Conservation (phyloP, 1,140 invertebrate genomes). For the Camponotus vicinus region DNA sequence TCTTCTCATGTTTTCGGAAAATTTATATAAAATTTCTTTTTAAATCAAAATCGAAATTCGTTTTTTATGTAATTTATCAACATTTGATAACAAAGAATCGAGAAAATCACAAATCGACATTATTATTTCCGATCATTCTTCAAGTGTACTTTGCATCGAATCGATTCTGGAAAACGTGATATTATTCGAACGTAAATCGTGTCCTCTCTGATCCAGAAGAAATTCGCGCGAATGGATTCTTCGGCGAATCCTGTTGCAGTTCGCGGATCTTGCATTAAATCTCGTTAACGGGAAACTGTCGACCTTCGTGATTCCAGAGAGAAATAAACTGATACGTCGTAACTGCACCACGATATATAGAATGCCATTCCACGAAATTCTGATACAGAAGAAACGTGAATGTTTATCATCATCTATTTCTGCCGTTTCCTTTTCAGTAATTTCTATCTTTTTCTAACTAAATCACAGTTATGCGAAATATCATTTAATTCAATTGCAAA, state of each 20-base stretch:
- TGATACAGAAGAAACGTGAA: background rate
- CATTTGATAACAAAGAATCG: background rate
- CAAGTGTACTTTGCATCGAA: background rate
- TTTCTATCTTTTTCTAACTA: constrained; percentile 10
- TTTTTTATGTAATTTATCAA: background rate
- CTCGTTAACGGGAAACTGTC: constrained; percentile 53
- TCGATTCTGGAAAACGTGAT: constrained; percentile 6
- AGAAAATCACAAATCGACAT: background rate
- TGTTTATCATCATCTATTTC: background rate
- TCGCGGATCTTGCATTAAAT: constrained; percentile 23
- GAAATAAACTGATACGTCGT: constrained; percentile 55
- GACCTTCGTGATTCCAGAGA: constrained; percentile 44
- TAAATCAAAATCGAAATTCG: background rate
- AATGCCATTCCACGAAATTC: constrained; percentile 35
- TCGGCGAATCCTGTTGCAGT: constrained; percentile 18
- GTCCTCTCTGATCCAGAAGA: background rate
- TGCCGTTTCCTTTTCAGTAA: background rate
- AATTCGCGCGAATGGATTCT: constrained; percentile 42
- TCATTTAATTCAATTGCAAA: constrained; percentile 19
- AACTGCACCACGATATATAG: constrained; percentile 13
- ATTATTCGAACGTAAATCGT: background rate
- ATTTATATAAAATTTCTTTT: background rate
- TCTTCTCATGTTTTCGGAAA: background rate
- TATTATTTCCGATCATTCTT: background rate
- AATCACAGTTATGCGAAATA: background rate